A percentile compares a stretch with the other conserved stretches of the same genome.
These are phyloP conservation scores for Takifugu rubripes DNA, from an alignment of 2,797 vertebrate species.

Conservation along the genomic window DNA sequence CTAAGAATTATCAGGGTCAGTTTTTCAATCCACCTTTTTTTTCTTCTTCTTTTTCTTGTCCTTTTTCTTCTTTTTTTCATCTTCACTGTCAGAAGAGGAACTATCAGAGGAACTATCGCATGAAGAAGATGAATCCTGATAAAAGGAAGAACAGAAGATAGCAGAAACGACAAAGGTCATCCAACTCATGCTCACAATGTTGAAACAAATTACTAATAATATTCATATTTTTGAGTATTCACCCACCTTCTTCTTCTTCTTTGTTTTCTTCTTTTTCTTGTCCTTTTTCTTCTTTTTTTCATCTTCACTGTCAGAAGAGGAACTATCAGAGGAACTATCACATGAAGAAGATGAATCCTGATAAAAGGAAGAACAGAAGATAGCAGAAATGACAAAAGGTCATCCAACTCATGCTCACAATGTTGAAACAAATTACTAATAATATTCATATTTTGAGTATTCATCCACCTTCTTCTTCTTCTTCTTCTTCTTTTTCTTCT, in stretches of 20 bases:
- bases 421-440: too few relatives aligned
- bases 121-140: constrained; percentile 51
- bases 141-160: not conserved
- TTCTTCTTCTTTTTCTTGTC: constrained; percentile 37
- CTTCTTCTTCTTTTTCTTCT: constrained; percentile 41
- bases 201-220: too few relatives aligned
- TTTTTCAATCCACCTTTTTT: constrained; percentile 43
- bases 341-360: constrained; percentile 56
- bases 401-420: too few relatives aligned
- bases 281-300: constrained; percentile 43
- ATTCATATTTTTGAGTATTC: not conserved
- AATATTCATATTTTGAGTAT: not conserved
- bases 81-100: constrained; percentile 60
- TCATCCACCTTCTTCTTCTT: constrained; percentile 8
- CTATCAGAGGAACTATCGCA: constrained; percentile 27
- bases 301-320: constrained; percentile 6
- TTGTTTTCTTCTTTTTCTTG: constrained; percentile 41
- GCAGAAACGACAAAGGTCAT: not conserved
- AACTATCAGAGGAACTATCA: constrained; percentile 3
- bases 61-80: constrained; percentile 59
- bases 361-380: not conserved
- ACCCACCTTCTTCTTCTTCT: constrained; percentile 13
- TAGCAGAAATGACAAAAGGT: not conserved
- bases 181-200: too few relatives aligned
- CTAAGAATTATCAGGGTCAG: too few relatives aligned